Evolutionary conservation across 92 coral and sea anemone species (phyloP).

Genomic region (Porites divaricata): DNA sequence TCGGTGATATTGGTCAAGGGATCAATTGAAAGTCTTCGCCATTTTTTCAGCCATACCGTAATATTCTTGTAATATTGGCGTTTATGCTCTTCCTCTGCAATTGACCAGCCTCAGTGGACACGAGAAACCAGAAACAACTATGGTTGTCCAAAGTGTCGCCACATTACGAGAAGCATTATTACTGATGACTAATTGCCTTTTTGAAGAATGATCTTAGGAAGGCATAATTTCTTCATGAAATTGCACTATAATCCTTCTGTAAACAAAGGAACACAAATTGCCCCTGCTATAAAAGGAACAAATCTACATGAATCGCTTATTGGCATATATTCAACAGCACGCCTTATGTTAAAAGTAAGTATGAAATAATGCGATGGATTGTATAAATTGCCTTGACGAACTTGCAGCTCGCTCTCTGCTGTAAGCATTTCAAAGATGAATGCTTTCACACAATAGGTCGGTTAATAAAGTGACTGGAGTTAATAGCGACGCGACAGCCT

Average conservation of each 20-base stretch:
- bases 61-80: background rate
- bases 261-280: constrained; percentile 21
- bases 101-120: background rate
- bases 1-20: background rate
- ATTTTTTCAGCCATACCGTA: too few species aligned
- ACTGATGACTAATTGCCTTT: background rate
- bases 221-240: background rate
- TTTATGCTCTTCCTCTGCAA: background rate
- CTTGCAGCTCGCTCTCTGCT: too few species aligned
- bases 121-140: background rate
- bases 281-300: background rate
- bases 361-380: background rate
- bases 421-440: background rate
- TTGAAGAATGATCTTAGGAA: background rate
- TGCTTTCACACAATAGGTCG: background rate
- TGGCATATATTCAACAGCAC: background rate
- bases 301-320: background rate
- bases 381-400: background rate
- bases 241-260: constrained; percentile 6
- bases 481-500: background rate
- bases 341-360: background rate
- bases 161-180: background rate
- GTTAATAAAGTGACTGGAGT: background rate
- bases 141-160: background rate
- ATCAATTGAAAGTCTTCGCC: constrained; percentile 6